Evolutionary conservation across 2,888 invertebrate species (phyloP), one percentile per base, ranked within the genome.

Genomic region (Cynaeus angustus): DNA sequence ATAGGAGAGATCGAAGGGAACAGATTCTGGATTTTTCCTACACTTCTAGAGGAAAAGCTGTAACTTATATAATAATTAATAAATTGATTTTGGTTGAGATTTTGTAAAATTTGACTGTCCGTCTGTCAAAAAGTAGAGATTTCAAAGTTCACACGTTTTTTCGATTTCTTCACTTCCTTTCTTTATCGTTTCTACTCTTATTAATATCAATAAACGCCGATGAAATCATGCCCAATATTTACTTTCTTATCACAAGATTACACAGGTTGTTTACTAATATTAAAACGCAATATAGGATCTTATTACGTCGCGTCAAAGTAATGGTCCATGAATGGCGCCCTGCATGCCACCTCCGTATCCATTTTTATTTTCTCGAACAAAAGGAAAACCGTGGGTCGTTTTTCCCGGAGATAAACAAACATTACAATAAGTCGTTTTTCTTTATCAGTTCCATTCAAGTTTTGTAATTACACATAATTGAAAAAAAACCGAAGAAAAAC

Each of bases 391-490:
- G 9, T n/a, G 26, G 21, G 28, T 48, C n/a, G 14, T 10, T 21
- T 48, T 48, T 48, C 48, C 26, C 26, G 48, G n/a, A 3, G 48
- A 48, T 13, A 10, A 41, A 41, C 41, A 46, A 26, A 46, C 46
- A 6, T 1, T 16, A 16, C 16, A 46, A 16, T 41, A 41, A 7
- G 12, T 41, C 1, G 41, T 41, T 41, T 7, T 6, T 7, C n/a
- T 5, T 41, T 41, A 41, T 41, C 41, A 41, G n/a, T 7, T 41
- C 6, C 41, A n/a, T 41, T 41, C 12, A 1, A 6, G 3, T 41
- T 12, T 41, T 41, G 12, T 41, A 41, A 41, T 41, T 41, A 10
- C 10, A 12, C 6, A 13, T 41, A 41, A 3, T 41, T 41, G 10
- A 12, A 41, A 46, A 46, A 21, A 46, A 16, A 16, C 1, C 7